These are phyloP conservation scores for Teleogryllus oceanicus DNA, from an alignment of 2,888 invertebrate genomes.

Conservation along the genomic window DNA sequence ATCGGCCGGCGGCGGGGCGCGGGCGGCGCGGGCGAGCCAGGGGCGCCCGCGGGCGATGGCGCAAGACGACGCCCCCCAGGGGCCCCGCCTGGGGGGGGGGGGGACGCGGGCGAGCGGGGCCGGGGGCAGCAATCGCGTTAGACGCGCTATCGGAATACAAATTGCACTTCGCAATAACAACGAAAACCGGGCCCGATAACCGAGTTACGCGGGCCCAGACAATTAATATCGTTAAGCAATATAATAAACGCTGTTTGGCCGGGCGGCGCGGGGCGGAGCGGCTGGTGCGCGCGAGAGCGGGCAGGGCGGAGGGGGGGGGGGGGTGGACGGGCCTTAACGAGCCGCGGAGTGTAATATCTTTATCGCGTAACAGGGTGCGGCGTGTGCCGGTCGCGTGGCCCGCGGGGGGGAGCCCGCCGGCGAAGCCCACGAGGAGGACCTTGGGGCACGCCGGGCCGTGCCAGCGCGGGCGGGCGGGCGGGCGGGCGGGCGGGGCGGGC, in stretches of 20 bases:
- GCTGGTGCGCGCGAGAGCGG: neutral
- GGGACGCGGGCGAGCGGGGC: neutral
- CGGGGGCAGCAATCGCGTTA: conserved; percentile 3
- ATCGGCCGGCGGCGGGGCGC: too few species aligned
- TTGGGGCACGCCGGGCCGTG: neutral
- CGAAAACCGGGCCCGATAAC: neutral
- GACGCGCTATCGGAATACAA: conserved; percentile 7
- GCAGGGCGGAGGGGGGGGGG: neutral
- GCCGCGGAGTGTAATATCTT: conserved; percentile 33
- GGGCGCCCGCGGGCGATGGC: neutral
- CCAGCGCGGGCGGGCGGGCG: neutral
- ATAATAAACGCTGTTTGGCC: conserved; percentile 1
- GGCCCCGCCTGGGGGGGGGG: too few species aligned
- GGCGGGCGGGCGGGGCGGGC: neutral
- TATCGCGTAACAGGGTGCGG: conserved; percentile 33
- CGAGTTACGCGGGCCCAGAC: neutral
- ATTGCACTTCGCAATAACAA: neutral
- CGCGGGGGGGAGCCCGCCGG: neutral
- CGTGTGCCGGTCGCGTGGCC: conserved; percentile 19
- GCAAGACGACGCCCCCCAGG: neutral
- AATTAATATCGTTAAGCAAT: conserved; percentile 10
- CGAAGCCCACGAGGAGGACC: neutral
- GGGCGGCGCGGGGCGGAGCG: neutral
- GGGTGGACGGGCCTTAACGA: neutral
- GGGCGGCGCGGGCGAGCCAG: neutral